Base-by-base conservation (phyloP, 2,797 vertebrate genomes). In the Sebastes variabilis region DNA sequence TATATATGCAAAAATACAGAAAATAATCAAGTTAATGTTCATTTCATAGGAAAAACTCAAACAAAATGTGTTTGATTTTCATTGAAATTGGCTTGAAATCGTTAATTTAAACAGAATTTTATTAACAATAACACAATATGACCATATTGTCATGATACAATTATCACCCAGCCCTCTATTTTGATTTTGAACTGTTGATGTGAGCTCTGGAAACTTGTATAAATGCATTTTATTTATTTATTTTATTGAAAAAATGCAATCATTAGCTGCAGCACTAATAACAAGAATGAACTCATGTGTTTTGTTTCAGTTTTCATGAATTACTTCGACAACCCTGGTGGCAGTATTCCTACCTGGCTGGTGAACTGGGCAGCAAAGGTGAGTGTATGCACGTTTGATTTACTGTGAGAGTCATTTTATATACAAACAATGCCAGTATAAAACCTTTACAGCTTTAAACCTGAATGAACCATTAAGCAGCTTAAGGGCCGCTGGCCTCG, bases 261-360 rank as follows among this genome's bases (percentile, higher is more conserved):
- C 49, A 52, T 18, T 10, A 60, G n/a, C 58, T 25, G 27, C n/a
- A 22, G 38, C 46, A 5, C 0, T 6, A 6, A 7, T 22, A 1
- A 22, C 2, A 42, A 24, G 0, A 22, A 32, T 59, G 11, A 66
- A 64, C 13, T n/a, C 20, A 0, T 80, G 42, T 30, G 2, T 78
- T 94, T 66, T 83, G 1, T 92, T 95, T 55, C 89, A 99, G 98
- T 99, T 71, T 99, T 96, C 86, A 94, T 99, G 96, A 95, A 96
- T 87, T 99, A 99, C 93, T 97, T 97, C 65, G 97, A 99, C 94
- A 97, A 99, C 91, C 97, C 97, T 0, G 97, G 97, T 22, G 97
- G 97, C 16, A 96, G 92, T 70, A 97, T 99, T 87, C 98, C 98
- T 1, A 88, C 94, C 2, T 97, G 97, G 97, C 91, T 98, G 88